Conservation (phyloP, 92 coral and sea anemone species). For the Porites rus region DNA sequence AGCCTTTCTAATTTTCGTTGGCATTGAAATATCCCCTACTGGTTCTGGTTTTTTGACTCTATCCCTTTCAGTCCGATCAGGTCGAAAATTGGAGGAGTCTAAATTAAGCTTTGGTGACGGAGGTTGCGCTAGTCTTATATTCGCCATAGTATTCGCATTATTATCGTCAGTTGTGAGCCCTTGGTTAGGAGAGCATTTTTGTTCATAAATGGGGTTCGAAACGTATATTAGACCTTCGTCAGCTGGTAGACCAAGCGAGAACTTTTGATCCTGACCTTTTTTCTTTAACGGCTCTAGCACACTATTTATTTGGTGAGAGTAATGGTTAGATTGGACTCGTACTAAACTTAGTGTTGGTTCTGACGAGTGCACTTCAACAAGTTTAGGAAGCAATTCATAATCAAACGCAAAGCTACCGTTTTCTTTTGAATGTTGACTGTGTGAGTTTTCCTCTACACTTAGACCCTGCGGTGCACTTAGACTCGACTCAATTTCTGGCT, state of each 20-base stretch:
- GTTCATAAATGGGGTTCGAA: not conserved
- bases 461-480: constrained; percentile 5
- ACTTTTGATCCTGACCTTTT: not conserved
- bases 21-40: too few relatives aligned
- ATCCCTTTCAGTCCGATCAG: too few relatives aligned
- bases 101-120: too few relatives aligned
- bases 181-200: too few relatives aligned
- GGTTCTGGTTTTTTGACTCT: too few relatives aligned
- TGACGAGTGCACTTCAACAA: constrained; percentile 62
- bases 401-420: constrained; percentile 68
- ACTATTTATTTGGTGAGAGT: not conserved
- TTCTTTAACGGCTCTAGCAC: not conserved
- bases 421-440: not conserved
- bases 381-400: constrained; percentile 60
- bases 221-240: not conserved
- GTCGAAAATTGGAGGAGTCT: too few relatives aligned
- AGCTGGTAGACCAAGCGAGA: not conserved
- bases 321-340: not conserved
- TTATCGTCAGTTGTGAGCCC: too few relatives aligned
- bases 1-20: too few relatives aligned
- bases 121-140: too few relatives aligned
- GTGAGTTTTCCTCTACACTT: not conserved
- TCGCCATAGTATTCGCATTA: too few relatives aligned
- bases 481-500: not conserved
- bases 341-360: not conserved